phyloP scores from a whole-genome alignment of 2,888 invertebrate species.

The Caradrina clavipalpis region DNA sequence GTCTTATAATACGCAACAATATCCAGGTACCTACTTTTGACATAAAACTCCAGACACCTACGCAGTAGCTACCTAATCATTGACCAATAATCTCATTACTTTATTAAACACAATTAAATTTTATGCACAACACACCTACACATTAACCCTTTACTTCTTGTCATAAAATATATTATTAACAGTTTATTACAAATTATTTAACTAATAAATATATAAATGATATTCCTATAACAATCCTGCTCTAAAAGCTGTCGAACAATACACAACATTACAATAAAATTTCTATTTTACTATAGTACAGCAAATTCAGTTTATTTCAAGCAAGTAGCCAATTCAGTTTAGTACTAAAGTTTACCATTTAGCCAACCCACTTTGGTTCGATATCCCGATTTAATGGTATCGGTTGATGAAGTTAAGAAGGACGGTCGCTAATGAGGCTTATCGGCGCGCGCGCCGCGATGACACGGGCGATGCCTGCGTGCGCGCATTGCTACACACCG shows the following conservation, averaged over 20 bases:
- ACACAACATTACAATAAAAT: slow-evolving; percentile 40
- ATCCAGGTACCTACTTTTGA: not conserved
- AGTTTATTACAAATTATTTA: slow-evolving; percentile 27
- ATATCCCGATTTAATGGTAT: slow-evolving; percentile 70
- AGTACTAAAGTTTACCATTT: slow-evolving; percentile 57
- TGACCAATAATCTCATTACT: slow-evolving; percentile 23
- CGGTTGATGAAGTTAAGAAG: slow-evolving; percentile 83
- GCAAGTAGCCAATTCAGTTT: slow-evolving; percentile 25
- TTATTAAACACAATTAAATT: slow-evolving; percentile 39
- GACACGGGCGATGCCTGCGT: slow-evolving; percentile 85
- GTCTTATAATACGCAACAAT: not conserved
- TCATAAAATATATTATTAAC: slow-evolving; percentile 45
- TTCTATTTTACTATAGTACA: slow-evolving; percentile 31
- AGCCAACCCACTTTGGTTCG: slow-evolving; percentile 57
- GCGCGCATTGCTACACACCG: slow-evolving; percentile 74
- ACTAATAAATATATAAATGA: slow-evolving; percentile 26
- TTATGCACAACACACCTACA: slow-evolving; percentile 13
- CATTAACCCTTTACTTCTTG: slow-evolving; percentile 28
- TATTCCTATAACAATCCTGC: slow-evolving; percentile 11
- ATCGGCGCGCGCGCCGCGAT: slow-evolving; percentile 79
- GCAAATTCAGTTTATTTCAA: slow-evolving; percentile 46
- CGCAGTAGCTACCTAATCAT: slow-evolving; percentile 6
- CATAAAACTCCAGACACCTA: slow-evolving; percentile 12
- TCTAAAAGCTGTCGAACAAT: slow-evolving; percentile 21
- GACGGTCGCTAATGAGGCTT: slow-evolving; percentile 86